Evolutionary conservation across 30 jellyfish, hydroid and myxozoan genomes (phyloP).

Genomic region (Nemopilema nomurai): DNA sequence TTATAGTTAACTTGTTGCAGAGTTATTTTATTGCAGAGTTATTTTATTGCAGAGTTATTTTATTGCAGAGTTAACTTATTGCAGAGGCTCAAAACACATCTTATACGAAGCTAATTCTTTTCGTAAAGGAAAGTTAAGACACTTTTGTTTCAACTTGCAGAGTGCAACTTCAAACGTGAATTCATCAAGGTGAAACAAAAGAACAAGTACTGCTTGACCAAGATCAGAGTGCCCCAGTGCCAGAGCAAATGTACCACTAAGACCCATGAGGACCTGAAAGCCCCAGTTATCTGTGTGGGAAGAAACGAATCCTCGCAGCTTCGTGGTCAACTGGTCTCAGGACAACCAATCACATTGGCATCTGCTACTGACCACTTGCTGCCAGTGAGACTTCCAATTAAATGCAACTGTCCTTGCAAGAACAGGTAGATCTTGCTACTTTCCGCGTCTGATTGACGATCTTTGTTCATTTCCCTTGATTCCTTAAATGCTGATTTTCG

Average conservation of each 20-base stretch:
- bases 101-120: too few species aligned
- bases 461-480: too few species aligned
- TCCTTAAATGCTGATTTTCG: too few species aligned
- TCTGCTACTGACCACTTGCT: constrained; percentile 31
- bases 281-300: constrained; percentile 41
- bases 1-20: too few species aligned
- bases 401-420: constrained; percentile 47
- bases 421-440: constrained; percentile 42
- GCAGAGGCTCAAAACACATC: too few species aligned
- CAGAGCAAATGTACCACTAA: constrained; percentile 5
- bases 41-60: too few species aligned
- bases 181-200: constrained; percentile 21
- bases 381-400: constrained; percentile 27
- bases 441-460: too few species aligned
- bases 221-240: constrained; percentile 40
- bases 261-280: constrained; percentile 8
- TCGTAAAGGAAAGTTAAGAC: too few species aligned
- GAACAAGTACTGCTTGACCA: constrained; percentile 28
- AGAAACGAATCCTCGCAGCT: constrained; percentile 27
- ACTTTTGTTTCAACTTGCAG: neutral
- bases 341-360: constrained; percentile 6
- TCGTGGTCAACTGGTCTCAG: neutral
- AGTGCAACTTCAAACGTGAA: constrained; percentile 43
- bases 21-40: too few species aligned
- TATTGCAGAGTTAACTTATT: too few species aligned